Percentiles rank a stretch among this genome's conserved stretches.
Evolutionary conservation across 2,888 invertebrate genomes (phyloP).

Genomic region (Lydus trimaculatus): DNA sequence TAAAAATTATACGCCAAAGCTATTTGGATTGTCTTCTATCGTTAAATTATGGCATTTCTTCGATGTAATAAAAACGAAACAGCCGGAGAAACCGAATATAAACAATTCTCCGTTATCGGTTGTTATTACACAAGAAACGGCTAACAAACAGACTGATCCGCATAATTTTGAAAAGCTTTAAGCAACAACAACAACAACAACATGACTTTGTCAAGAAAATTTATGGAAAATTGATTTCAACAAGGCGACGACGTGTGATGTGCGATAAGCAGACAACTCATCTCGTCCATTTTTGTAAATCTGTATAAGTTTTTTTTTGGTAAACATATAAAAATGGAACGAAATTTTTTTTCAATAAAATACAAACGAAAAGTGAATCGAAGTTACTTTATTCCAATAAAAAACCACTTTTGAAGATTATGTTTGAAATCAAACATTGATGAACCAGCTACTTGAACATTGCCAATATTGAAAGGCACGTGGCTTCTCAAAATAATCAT

Average conservation of each 20-base stretch:
- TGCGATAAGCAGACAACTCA: slow-evolving; percentile 24
- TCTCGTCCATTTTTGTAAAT: slow-evolving; percentile 18
- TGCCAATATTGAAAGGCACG: no score
- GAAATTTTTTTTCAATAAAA: neutral
- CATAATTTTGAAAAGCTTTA: slow-evolving; percentile 23
- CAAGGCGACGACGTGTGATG: slow-evolving; percentile 22
- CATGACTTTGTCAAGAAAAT: neutral
- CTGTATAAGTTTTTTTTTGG: no score
- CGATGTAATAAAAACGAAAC: slow-evolving; percentile 43
- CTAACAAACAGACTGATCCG: slow-evolving; percentile 37
- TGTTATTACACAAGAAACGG: slow-evolving; percentile 40
- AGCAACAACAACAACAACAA: neutral
- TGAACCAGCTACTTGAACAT: no score
- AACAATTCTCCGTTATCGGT: slow-evolving; percentile 35
- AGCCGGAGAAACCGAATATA: slow-evolving; percentile 35
- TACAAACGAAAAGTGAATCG: neutral
- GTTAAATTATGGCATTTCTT: slow-evolving; percentile 47
- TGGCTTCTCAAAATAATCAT: neutral
- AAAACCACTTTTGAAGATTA: neutral
- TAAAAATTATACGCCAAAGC: slow-evolving; percentile 48
- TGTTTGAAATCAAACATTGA: neutral
- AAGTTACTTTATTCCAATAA: neutral
- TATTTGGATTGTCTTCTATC: slow-evolving; percentile 44
- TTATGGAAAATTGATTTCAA: slow-evolving; percentile 25
- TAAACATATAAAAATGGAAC: slow-evolving; percentile 22